phyloP scores from a whole-genome alignment of 2,797 vertebrate genomes.

The Lutjanus argentimaculatus region DNA sequence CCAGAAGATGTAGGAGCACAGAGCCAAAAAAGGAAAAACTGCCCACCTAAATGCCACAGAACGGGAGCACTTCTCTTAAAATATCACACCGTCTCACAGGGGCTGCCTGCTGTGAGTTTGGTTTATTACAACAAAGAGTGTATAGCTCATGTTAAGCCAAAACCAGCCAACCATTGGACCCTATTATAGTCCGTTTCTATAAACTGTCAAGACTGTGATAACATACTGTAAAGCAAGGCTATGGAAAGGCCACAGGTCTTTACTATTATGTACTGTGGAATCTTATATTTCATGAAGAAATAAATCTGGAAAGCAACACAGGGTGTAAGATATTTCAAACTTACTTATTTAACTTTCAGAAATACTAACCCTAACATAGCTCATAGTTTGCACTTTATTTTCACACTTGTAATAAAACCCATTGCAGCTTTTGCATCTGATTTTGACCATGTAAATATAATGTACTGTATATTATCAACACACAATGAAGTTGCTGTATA shows the following conservation, averaged over 20 bases:
- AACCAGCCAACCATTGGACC: slow-evolving; percentile 41
- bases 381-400: background rate
- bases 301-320: background rate
- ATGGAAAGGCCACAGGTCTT: slow-evolving; percentile 13
- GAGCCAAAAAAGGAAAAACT: slow-evolving; percentile 41
- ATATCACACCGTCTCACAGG: slow-evolving; percentile 45
- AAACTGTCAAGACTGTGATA: slow-evolving; percentile 43
- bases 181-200: slow-evolving; percentile 19
- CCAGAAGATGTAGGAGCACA: slow-evolving; percentile 35
- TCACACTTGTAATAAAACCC: background rate
- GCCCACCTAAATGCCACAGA: slow-evolving; percentile 48
- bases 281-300: slow-evolving; percentile 1
- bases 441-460: background rate
- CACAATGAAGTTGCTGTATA: background rate
- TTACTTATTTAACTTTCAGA: background rate
- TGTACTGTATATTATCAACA: background rate
- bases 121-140: slow-evolving; percentile 56
- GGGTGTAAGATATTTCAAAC: background rate
- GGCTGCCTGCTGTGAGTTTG: slow-evolving; percentile 37
- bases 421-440: background rate
- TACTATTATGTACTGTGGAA: background rate
- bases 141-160: slow-evolving; percentile 36
- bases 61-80: slow-evolving; percentile 57
- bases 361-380: background rate
- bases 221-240: slow-evolving; percentile 20